Conservation (phyloP, 2,113 vertebrate genomes). For the Terrapene triunguis region DNA sequence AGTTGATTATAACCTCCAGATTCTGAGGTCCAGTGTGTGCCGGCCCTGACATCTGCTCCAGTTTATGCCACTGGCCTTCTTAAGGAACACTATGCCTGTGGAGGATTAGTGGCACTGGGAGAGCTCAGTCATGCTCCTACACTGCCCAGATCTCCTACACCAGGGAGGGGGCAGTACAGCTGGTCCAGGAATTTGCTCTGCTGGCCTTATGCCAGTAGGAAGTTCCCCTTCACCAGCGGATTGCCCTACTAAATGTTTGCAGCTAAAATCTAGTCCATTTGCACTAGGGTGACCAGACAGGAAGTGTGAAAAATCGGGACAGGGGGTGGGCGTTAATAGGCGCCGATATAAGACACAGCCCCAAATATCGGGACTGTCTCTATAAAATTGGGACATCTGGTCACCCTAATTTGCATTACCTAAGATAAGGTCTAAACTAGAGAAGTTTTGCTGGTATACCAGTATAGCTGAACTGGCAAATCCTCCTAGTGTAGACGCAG, state of each 20-base stretch:
- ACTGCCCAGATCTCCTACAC: accelerated
- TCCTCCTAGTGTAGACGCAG: not conserved
- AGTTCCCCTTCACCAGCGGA: not conserved
- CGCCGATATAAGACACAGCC: too few relatives aligned
- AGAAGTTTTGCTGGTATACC: not conserved
- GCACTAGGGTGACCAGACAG: not conserved
- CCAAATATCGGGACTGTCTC: too few relatives aligned
- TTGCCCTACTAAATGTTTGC: not conserved
- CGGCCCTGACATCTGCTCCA: not conserved
- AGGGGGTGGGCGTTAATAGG: too few relatives aligned
- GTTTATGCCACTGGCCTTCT: not conserved
- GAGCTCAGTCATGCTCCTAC: not conserved
- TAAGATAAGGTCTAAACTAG: not conserved
- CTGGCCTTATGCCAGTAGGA: not conserved
- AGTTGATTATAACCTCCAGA: not conserved
- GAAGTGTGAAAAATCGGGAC: too few relatives aligned
- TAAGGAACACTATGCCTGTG: accelerated
- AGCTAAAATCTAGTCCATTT: not conserved
- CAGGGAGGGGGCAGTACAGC: not conserved
- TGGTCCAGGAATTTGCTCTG: not conserved
- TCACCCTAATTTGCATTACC: not conserved
- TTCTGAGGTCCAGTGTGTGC: not conserved
- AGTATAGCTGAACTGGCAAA: not conserved
- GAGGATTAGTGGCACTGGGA: not conserved
- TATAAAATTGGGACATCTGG: too few relatives aligned